Evolutionary conservation across 2,888 invertebrate genomes (phyloP), one percentile per base, ranked within the genome.

Genomic region (Cheilosia vernalis): DNA sequence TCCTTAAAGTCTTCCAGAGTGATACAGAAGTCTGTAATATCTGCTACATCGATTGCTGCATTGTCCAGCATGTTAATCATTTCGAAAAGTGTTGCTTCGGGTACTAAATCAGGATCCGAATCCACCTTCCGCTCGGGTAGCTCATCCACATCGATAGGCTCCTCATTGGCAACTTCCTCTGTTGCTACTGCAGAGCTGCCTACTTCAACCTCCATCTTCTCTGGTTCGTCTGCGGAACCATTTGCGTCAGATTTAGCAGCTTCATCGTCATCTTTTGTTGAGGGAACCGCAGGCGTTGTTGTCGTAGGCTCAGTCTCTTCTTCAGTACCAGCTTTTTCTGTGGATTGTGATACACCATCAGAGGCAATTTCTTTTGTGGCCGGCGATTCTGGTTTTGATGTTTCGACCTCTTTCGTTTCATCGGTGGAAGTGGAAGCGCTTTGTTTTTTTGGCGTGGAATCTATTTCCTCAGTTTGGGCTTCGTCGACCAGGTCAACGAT

Each of bases 1-100:
- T 93, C 93, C 72, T 95, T 90, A 89, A 97, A 97, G 90, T 98
- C 98, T 5, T 94, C 94, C 89, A 96, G 94, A 51, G 94, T 94
- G 17, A 98, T 94, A 79, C 93, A 94, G 66, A 97, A 93, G 55
- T 94, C 93, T 0, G 93, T 90, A 63, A 97, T 92, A 87, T 95
- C 94, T 17, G 94, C 93, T 67, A 97, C 93, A 64, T 95, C 93
- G 13, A 93, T 93, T 49, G 94, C 93, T 55, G 94, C 93, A 88
- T 94, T 95, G 87, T 95, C 95, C 42, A 97, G 92, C 93, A 95
- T 95, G 63, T 93, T 92, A 37, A 96, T 90, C 27, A 96, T 92
- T 88, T 95, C 95, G 78, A 93, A 92, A 56, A 94, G 89, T 3
- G 93, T 90, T 2, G 92, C 91, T 40, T 88, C 90, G 70, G 88